These are phyloP conservation scores for Stenoptilia bipunctidactyla DNA, from an alignment of 2,888 invertebrate species.

Conservation along the genomic window DNA sequence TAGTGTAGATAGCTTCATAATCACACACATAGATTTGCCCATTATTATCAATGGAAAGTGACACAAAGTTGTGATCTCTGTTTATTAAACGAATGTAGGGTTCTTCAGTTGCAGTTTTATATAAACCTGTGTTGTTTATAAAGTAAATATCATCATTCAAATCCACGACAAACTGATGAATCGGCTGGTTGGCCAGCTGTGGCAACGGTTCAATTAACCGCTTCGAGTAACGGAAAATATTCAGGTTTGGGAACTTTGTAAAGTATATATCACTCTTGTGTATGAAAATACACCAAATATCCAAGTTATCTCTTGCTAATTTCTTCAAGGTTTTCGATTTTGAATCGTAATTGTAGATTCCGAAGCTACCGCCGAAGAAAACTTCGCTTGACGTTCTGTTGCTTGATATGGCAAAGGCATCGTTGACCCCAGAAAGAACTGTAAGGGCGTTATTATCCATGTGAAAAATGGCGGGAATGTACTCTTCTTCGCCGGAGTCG, in stretches of 20 bases:
- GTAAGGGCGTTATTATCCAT: conserved; percentile 35
- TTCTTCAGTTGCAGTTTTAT: conserved; percentile 27
- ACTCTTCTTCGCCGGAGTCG: conserved; percentile 47
- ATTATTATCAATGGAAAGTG: conserved; percentile 37
- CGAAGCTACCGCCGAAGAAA: conserved; percentile 51
- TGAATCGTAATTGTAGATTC: conserved; percentile 43
- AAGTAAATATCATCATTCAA: conserved; percentile 36
- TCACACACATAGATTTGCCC: conserved; percentile 39
- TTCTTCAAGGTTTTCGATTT: conserved; percentile 25
- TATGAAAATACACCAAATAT: conserved; percentile 50
- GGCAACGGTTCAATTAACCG: conserved; percentile 24
- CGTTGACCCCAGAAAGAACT: conserved; percentile 45
- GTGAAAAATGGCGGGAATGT: conserved; percentile 34
- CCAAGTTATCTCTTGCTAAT: conserved; percentile 34
- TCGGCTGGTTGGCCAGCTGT: conserved; percentile 22
- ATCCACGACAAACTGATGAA: conserved; percentile 50
- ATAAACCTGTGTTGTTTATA: conserved; percentile 44
- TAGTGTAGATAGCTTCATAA: conserved; percentile 39
- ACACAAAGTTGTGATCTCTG: conserved; percentile 33
- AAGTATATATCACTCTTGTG: conserved; percentile 35
- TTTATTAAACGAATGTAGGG: conserved; percentile 24
- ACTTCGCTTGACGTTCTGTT: conserved; percentile 28
- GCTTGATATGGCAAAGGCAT: conserved; percentile 45
- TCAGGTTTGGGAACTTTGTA: conserved; percentile 45
- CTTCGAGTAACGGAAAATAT: conserved; percentile 35